A percentile compares a stretch with the other conserved stretches of the same genome.
These are phyloP conservation scores for Lanius ludovicianus DNA, from an alignment of 2,113 vertebrate species.

Conservation along the genomic window DNA sequence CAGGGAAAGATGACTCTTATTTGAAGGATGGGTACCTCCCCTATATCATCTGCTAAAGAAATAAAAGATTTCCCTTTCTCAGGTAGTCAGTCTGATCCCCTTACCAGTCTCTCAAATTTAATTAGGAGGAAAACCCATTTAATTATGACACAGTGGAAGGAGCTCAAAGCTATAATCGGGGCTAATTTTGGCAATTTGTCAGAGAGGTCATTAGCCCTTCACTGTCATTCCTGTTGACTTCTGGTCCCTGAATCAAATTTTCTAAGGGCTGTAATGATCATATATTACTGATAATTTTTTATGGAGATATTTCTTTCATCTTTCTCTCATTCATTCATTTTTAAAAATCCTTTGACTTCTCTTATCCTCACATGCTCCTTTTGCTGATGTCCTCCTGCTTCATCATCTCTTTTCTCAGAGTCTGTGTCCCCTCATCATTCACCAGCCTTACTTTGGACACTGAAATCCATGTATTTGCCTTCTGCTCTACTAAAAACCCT, in stretches of 20 bases:
- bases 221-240: background rate
- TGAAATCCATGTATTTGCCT: background rate
- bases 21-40: background rate
- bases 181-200: background rate
- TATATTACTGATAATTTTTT: background rate
- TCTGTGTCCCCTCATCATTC: background rate
- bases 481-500: background rate
- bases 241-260: background rate
- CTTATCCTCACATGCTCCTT: background rate
- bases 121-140: background rate
- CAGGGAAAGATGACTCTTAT: background rate
- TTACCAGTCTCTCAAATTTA: background rate
- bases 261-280: background rate
- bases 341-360: background rate
- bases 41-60: background rate
- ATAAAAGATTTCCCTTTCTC: background rate
- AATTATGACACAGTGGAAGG: background rate
- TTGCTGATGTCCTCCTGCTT: background rate
- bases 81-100: background rate
- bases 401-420: background rate
- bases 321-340: background rate
- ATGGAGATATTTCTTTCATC: background rate
- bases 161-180: background rate
- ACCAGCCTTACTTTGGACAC: background rate
- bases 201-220: background rate